These are phyloP conservation scores for Callithrix jacchus DNA, from an alignment of 2,113 vertebrate genomes.

Conservation along the genomic window DNA sequence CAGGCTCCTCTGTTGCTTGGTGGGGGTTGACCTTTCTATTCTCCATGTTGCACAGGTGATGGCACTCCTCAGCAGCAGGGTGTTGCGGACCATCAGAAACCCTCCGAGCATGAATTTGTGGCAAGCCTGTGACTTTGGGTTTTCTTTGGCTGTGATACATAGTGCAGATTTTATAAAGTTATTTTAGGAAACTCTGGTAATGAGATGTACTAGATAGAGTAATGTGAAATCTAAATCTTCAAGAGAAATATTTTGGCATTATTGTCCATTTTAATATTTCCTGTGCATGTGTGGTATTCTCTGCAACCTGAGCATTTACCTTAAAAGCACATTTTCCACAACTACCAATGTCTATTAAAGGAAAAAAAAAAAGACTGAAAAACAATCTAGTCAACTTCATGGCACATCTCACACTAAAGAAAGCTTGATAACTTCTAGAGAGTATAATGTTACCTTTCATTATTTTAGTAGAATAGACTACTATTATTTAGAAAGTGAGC, in stretches of 20 bases:
- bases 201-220: accelerated
- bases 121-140: background rate
- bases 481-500: background rate
- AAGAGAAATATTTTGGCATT: background rate
- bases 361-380: background rate
- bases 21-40: accelerated
- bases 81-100: background rate
- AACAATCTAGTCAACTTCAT: background rate
- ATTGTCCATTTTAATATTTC: background rate
- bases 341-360: background rate
- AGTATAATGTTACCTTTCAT: background rate
- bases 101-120: background rate
- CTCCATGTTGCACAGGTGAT: accelerated
- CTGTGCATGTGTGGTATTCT: background rate
- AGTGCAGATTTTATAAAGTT: background rate
- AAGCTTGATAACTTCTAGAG: background rate
- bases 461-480: background rate
- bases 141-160: background rate
- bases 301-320: background rate
- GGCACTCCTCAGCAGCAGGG: background rate
- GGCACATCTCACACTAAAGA: background rate
- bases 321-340: background rate
- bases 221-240: background rate
- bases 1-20: background rate
- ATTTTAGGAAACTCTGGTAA: background rate